These are phyloP conservation scores for Pammene fasciana DNA, from an alignment of 2,888 invertebrate genomes.

Conservation along the genomic window DNA sequence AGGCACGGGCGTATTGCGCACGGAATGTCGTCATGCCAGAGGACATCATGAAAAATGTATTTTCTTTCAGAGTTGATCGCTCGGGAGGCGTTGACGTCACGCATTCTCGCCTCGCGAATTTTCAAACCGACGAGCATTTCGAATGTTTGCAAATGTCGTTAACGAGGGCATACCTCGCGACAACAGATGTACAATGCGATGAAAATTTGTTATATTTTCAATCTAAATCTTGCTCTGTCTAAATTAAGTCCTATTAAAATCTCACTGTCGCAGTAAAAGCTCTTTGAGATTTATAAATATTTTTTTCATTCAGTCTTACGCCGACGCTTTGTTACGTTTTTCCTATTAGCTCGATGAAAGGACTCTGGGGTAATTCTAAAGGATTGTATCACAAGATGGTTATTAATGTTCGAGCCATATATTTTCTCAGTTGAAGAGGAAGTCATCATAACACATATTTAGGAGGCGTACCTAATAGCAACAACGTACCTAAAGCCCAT, in stretches of 20 bases:
- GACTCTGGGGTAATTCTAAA: constrained; percentile 5
- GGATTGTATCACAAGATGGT: constrained; percentile 8
- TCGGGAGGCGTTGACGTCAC: constrained; percentile 61
- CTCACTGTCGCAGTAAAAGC: constrained; percentile 9
- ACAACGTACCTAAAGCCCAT: constrained; percentile 14
- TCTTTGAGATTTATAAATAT: constrained; percentile 18
- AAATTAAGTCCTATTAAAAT: constrained; percentile 29
- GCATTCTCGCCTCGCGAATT: constrained; percentile 50
- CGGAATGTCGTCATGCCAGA: constrained; percentile 53
- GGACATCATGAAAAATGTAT: constrained; percentile 64
- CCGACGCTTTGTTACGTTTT: constrained; percentile 3
- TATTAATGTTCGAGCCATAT: background rate
- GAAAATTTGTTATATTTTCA: constrained; percentile 33
- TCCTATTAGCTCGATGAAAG: background rate
- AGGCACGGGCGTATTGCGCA: constrained; percentile 51
- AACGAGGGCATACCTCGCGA: constrained; percentile 39
- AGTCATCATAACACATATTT: constrained; percentile 6
- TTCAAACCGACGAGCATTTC: constrained; percentile 40
- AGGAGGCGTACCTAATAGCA: background rate
- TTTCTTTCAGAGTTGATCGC: constrained; percentile 60
- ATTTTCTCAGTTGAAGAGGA: background rate
- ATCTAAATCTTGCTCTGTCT: constrained; percentile 21
- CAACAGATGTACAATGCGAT: constrained; percentile 36
- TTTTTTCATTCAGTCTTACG: constrained; percentile 17
- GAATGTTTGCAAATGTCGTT: constrained; percentile 45